phyloP scores from a whole-genome alignment of 2,888 invertebrate genomes.

The Ophraella communa region DNA sequence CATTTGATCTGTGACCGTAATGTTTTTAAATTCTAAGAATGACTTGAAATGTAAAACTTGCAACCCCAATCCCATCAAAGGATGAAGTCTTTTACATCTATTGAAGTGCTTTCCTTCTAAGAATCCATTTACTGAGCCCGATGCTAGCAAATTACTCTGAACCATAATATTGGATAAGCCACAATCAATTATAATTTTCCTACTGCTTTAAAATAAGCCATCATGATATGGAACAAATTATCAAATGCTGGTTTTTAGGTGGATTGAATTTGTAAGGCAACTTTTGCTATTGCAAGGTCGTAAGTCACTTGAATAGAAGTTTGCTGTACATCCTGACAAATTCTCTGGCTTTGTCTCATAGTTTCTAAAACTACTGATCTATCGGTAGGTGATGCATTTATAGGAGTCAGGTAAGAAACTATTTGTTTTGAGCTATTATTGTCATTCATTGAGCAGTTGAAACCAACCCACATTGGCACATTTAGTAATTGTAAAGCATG shows the following conservation, averaged over 20 bases:
- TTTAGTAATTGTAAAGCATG: too few species aligned
- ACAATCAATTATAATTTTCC: constrained; percentile 39
- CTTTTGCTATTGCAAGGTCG: constrained; percentile 46
- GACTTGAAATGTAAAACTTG: constrained; percentile 40
- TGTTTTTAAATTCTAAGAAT: constrained; percentile 29
- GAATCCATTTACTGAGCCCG: constrained; percentile 40
- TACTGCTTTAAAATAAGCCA: constrained; percentile 50
- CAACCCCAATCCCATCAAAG: constrained; percentile 39
- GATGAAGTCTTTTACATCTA: constrained; percentile 40
- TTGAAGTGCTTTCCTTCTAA: constrained; percentile 43
- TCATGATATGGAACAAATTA: constrained; percentile 50
- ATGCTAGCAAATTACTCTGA: constrained; percentile 37
- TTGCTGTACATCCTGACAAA: constrained; percentile 27
- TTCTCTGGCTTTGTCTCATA: constrained; percentile 35
- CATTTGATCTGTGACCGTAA: constrained; percentile 28
- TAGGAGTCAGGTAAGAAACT: constrained; percentile 35
- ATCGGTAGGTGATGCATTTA: constrained; percentile 47
- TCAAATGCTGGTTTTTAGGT: constrained; percentile 37
- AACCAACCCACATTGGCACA: too few species aligned
- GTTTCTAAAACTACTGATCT: constrained; percentile 37
- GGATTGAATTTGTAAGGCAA: constrained; percentile 39
- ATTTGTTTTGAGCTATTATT: too few species aligned
- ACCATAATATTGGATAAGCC: constrained; percentile 30
- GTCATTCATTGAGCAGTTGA: too few species aligned
- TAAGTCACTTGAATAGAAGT: constrained; percentile 38